These are phyloP conservation scores for Perdix hodgsoniae DNA, from an alignment of 2,797 vertebrate genomes.

Conservation along the genomic window DNA sequence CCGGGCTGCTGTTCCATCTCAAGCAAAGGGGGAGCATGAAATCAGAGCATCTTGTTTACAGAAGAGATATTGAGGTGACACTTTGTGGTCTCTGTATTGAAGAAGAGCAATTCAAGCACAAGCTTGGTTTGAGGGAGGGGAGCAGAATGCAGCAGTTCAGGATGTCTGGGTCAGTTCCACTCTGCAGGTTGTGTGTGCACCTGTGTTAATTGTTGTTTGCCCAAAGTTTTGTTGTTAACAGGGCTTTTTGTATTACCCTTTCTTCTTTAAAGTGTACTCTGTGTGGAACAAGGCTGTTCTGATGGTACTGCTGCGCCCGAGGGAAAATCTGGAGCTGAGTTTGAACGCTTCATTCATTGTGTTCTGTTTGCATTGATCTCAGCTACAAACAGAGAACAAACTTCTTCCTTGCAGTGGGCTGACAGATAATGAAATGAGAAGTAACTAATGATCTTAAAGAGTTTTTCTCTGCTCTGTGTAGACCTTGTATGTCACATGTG, in stretches of 20 bases:
- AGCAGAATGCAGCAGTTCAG: conserved; percentile 40
- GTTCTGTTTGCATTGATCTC: not conserved
- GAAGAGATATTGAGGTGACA: not conserved
- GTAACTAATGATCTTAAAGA: not conserved
- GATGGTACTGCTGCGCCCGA: not conserved
- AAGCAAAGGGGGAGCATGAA: not conserved
- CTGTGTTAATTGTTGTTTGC: conserved; percentile 20
- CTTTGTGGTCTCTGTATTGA: not conserved
- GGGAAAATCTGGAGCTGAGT: not conserved
- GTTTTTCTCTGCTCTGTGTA: not conserved
- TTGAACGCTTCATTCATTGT: not conserved
- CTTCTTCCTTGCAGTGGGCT: not conserved
- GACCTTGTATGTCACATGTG: not conserved
- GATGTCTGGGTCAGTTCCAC: conserved; percentile 20
- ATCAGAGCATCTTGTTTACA: not conserved
- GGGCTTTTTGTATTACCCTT: not conserved
- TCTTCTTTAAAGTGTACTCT: not conserved
- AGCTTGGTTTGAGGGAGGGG: not conserved
- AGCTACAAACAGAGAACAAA: not conserved
- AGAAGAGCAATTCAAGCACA: fast-evolving
- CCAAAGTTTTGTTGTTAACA: not conserved
- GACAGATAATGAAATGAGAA: not conserved
- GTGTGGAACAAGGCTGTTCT: not conserved
- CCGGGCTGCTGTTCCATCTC: not conserved
- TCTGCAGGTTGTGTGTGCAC: not conserved